These are phyloP conservation scores for Gorsachius magnificus DNA, from an alignment of 2,797 vertebrate genomes.

Conservation along the genomic window DNA sequence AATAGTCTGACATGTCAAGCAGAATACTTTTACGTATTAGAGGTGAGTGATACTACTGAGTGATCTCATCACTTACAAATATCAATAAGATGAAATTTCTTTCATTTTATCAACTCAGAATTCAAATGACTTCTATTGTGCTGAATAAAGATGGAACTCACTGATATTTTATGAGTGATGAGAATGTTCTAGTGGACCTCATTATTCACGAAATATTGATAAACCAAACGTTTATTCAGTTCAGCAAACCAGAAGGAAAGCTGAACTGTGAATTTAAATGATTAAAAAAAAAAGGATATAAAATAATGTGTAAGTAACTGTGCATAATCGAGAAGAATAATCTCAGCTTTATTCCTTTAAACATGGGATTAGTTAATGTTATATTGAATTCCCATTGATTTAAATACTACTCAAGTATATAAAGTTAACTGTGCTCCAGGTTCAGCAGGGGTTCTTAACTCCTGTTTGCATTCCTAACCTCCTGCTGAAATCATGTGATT, in stretches of 20 bases:
- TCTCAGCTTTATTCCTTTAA: slow-evolving; percentile 5
- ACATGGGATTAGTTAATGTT: not conserved
- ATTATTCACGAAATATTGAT: slow-evolving; percentile 41
- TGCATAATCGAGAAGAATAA: not conserved
- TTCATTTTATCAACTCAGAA: not conserved
- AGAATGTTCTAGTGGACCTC: not conserved
- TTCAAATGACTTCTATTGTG: not conserved
- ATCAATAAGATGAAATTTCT: not conserved
- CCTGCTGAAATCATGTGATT: slow-evolving; percentile 13
- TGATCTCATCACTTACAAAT: not conserved
- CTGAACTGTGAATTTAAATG: not conserved
- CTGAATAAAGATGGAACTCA: not conserved
- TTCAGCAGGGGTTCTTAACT: slow-evolving; percentile 16
- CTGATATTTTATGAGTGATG: not conserved
- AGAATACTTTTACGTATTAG: not conserved
- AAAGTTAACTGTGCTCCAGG: not conserved
- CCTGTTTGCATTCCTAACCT: not conserved
- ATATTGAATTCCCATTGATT: not conserved
- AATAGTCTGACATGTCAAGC: not conserved
- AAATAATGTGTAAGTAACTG: not conserved
- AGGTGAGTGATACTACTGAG: not conserved
- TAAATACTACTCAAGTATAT: not conserved
- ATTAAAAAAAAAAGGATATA: not conserved
- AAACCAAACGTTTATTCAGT: not conserved
- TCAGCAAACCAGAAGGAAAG: slow-evolving; percentile 9